phyloP scores from a whole-genome alignment of 2,797 vertebrate species.

The Coranthus polyacanthus region DNA sequence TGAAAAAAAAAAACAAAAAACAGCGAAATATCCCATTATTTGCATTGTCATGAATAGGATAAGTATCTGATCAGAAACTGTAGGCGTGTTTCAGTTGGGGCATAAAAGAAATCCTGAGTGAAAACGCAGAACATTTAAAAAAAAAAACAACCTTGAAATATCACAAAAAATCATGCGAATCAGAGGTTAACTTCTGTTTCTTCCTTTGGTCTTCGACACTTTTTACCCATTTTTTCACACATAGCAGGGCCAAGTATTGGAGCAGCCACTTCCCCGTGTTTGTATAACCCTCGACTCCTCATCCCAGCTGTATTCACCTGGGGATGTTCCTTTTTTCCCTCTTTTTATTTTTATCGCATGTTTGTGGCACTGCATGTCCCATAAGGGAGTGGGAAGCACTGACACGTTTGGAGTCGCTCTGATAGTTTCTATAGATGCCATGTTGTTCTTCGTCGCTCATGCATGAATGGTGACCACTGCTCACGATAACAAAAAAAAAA shows the following conservation, averaged over 20 bases:
- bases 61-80: too few species aligned
- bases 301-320: not conserved
- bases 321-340: not conserved
- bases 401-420: slow-evolving; percentile 1
- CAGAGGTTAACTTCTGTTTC: too few species aligned
- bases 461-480: not conserved
- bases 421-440: too few species aligned
- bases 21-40: too few species aligned
- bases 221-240: not conserved
- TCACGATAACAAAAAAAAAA: slow-evolving; percentile 1
- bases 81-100: too few species aligned
- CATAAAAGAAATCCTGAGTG: too few species aligned
- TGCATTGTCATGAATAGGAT: too few species aligned
- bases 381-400: not conserved
- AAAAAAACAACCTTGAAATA: too few species aligned
- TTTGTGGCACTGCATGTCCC: not conserved
- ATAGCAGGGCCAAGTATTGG: not conserved
- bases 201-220: too few species aligned
- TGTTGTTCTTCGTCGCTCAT: slow-evolving; percentile 4
- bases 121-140: too few species aligned
- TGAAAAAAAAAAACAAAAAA: too few species aligned
- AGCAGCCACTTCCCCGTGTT: slow-evolving; percentile 5
- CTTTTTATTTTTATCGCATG: not conserved
- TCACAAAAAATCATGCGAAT: too few species aligned
- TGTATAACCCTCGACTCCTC: not conserved